Percentiles rank a stretch among this genome's conserved stretches.
phyloP scores from a whole-genome alignment of 2,888 invertebrate species.

The Epistrophe eligans region DNA sequence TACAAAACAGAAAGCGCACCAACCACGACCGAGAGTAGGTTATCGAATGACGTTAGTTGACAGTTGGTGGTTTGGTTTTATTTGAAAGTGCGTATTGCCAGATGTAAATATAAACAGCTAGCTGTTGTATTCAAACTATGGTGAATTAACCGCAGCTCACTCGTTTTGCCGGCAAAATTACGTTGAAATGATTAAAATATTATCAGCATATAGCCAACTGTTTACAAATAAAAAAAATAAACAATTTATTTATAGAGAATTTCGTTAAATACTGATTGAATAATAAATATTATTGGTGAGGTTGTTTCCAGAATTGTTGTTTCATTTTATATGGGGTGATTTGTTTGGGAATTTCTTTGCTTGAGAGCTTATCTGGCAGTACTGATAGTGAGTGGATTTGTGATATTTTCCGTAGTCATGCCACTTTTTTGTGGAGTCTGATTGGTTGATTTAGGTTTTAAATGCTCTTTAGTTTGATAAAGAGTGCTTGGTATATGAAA shows the following conservation, averaged over 20 bases:
- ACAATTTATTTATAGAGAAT: neutral
- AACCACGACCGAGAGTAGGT: constrained; percentile 63
- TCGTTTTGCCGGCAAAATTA: neutral
- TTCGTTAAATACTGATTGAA: neutral
- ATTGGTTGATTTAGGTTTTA: constrained; percentile 37
- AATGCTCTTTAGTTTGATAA: constrained; percentile 33
- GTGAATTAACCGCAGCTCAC: neutral
- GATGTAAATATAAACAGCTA: constrained; percentile 42
- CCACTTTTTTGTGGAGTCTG: constrained; percentile 58
- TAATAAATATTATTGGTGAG: neutral
- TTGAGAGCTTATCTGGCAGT: constrained; percentile 49
- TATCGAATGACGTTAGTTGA: constrained; percentile 71
- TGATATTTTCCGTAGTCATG: constrained; percentile 54
- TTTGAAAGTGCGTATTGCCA: constrained; percentile 72
- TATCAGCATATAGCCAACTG: neutral
- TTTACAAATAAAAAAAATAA: neutral
- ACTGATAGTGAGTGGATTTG: constrained; percentile 58
- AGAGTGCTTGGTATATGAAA: constrained; percentile 8
- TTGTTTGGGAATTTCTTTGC: constrained; percentile 10
- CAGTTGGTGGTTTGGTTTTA: constrained; percentile 72
- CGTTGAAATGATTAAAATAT: neutral
- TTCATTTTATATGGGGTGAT: neutral
- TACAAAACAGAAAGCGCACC: constrained; percentile 45
- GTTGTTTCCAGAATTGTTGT: constrained; percentile 3
- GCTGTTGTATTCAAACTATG: neutral